These are phyloP conservation scores for Lissocephala sabroskyi DNA, from an alignment of 2,888 invertebrate genomes.

Conservation along the genomic window DNA sequence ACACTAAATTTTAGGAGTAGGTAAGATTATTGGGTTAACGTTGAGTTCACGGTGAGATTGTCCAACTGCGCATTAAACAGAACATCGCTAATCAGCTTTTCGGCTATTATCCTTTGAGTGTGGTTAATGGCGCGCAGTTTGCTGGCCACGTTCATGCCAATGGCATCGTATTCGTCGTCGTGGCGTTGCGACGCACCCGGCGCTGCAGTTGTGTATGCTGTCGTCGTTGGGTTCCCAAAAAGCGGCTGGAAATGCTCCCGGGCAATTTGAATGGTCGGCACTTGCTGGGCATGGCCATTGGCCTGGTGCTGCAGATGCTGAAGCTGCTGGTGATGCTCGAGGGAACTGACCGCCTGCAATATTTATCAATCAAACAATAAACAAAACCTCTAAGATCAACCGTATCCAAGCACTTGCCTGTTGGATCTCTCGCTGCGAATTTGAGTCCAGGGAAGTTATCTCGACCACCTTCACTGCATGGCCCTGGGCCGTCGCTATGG, in stretches of 20 bases:
- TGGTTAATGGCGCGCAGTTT: conserved; percentile 68
- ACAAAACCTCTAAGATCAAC: not conserved
- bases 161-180: conserved; percentile 70
- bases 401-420: conserved; percentile 41
- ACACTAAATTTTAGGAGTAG: conserved; percentile 3
- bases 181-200: conserved; percentile 41
- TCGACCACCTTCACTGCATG: conserved; percentile 69
- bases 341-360: conserved; percentile 65
- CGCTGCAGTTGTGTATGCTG: conserved; percentile 57
- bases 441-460: conserved; percentile 68
- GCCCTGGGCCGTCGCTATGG: conserved; percentile 43
- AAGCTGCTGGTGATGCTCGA: conserved; percentile 68
- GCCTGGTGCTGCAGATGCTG: conserved; percentile 65
- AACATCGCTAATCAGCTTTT: conserved; percentile 70
- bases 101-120: conserved; percentile 70
- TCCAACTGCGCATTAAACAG: conserved; percentile 70
- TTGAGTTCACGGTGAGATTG: conserved; percentile 65
- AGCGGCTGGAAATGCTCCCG: conserved; percentile 69
- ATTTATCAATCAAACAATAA: not conserved
- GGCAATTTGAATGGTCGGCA: conserved; percentile 70
- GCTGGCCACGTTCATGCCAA: conserved; percentile 70
- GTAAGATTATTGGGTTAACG: conserved; percentile 56
- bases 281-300: conserved; percentile 54
- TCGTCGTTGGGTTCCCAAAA: conserved; percentile 53
- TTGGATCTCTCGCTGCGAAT: conserved; percentile 70